These are phyloP conservation scores for Planiliza haematocheilus DNA, from an alignment of 2,113 vertebrate genomes.

Conservation along the genomic window DNA sequence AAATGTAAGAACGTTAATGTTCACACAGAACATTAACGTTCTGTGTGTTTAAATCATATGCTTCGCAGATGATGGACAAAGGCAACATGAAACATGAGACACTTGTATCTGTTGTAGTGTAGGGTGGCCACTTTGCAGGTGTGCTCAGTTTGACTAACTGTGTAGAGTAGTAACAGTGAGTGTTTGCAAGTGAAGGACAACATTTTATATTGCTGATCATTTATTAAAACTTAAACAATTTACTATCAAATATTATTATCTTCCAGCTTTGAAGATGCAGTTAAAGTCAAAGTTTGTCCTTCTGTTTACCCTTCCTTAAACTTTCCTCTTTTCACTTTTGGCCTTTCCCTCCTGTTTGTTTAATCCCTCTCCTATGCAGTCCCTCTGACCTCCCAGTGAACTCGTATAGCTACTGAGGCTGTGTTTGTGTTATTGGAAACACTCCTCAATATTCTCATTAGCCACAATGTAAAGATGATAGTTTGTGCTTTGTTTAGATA, in stretches of 20 bases:
- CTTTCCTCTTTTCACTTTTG: conserved; percentile 8
- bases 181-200: too few relatives aligned
- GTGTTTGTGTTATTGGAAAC: conserved; percentile 75
- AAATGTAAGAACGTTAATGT: too few relatives aligned
- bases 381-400: conserved; percentile 73
- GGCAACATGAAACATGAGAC: neutral
- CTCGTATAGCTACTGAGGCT: conserved; percentile 54
- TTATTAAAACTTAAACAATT: too few relatives aligned
- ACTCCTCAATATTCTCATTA: conserved; percentile 70
- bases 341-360: conserved; percentile 23
- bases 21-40: conserved; percentile 4
- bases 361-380: conserved; percentile 48
- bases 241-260: too few relatives aligned
- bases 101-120: neutral
- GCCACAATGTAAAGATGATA: conserved; percentile 73
- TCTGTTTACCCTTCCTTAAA: conserved; percentile 16
- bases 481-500: conserved; percentile 74
- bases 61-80: conserved; percentile 1
- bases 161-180: too few relatives aligned
- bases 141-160: conserved; percentile 1
- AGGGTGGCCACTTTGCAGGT: neutral
- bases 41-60: neutral
- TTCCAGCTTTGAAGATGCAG: conserved; percentile 25
- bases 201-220: too few relatives aligned
- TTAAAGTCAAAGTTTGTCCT: conserved; percentile 21